phyloP scores from a whole-genome alignment of 2,797 vertebrate species.

The Sparidentex hasta region DNA sequence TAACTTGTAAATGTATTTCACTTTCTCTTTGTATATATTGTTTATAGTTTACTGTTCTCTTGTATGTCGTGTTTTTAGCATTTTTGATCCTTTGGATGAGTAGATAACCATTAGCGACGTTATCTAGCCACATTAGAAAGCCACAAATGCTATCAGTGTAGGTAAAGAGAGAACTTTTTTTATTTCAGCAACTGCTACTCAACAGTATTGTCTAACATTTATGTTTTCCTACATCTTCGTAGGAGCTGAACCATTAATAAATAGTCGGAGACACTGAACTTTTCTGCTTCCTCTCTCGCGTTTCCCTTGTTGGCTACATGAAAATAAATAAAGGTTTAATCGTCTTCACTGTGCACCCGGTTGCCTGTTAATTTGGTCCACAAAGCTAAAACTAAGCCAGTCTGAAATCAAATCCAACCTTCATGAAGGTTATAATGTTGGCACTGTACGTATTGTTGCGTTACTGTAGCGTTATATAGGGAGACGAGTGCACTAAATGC shows the following conservation, averaged over 20 bases:
- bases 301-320: conserved; percentile 3
- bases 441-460: not conserved
- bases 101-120: no score
- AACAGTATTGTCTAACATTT: not conserved
- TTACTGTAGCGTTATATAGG: not conserved
- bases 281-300: not conserved
- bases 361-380: not conserved
- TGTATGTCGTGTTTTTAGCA: no score
- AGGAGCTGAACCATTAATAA: not conserved
- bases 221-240: not conserved
- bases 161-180: not conserved
- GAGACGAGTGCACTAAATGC: not conserved
- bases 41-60: no score
- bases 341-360: not conserved
- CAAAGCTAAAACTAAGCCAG: conserved; percentile 1
- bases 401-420: not conserved
- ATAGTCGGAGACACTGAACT: not conserved
- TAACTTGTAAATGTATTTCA: no score
- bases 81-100: no score
- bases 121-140: no score
- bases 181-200: not conserved
- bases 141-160: no score
- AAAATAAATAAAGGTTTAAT: conserved; percentile 1
- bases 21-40: no score
- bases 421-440: not conserved